Percentiles rank a stretch among this genome's conserved stretches.
phyloP scores from a whole-genome alignment of 2,888 invertebrate species.

The Ormyrus rosae region DNA sequence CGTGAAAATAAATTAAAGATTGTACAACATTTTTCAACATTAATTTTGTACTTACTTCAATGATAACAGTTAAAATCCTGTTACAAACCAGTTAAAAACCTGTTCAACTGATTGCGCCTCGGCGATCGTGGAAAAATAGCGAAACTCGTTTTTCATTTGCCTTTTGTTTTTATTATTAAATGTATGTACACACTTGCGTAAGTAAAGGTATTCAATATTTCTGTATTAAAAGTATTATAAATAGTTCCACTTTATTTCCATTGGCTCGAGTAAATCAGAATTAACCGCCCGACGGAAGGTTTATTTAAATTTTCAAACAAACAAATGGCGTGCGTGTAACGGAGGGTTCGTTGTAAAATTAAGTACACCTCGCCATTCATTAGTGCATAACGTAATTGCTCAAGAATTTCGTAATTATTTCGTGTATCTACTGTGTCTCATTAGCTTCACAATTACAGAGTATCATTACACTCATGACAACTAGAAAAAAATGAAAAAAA shows the following conservation, averaged over 20 bases:
- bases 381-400: constrained; percentile 36
- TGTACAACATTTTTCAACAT: neutral
- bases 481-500: neutral
- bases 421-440: constrained; percentile 24
- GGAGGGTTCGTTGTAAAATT: constrained; percentile 23
- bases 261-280: neutral
- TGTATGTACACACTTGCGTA: neutral
- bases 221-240: too few relatives aligned
- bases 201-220: neutral
- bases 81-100: constrained; percentile 45
- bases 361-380: constrained; percentile 22
- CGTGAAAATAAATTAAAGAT: too few relatives aligned
- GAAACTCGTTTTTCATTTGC: constrained; percentile 22
- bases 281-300: too few relatives aligned
- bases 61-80: constrained; percentile 30
- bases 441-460: constrained; percentile 39
- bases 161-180: constrained; percentile 15
- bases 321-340: constrained; percentile 6
- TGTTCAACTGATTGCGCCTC: neutral
- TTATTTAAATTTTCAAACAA: neutral
- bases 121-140: neutral
- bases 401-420: constrained; percentile 44
- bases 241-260: too few relatives aligned
- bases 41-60: constrained; percentile 8
- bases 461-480: constrained; percentile 25